These are phyloP conservation scores for Dynastes grantii DNA, from an alignment of 2,888 invertebrate genomes.

Conservation along the genomic window DNA sequence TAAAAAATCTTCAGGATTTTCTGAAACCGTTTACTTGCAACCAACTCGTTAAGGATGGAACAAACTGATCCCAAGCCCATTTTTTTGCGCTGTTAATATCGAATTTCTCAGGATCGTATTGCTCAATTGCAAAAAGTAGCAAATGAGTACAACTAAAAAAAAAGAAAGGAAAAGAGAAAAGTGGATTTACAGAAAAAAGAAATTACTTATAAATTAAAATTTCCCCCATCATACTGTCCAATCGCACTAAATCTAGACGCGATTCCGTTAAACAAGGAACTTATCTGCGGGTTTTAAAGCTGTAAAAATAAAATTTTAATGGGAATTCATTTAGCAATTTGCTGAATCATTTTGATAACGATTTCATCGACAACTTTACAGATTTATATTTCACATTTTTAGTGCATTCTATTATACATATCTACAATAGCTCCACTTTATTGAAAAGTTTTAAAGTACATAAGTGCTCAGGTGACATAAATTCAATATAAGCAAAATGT, in stretches of 20 bases:
- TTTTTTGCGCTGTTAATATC: slow-evolving; percentile 15
- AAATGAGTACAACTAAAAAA: slow-evolving; percentile 2
- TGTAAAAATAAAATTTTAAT: background rate
- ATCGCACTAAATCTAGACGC: slow-evolving; percentile 45
- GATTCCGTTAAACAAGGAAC: slow-evolving; percentile 42
- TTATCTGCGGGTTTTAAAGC: slow-evolving; percentile 18
- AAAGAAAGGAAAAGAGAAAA: background rate
- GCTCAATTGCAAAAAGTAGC: background rate
- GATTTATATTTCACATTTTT: too few species aligned
- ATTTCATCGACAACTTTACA: too few species aligned
- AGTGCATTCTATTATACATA: too few species aligned
- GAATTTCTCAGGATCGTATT: slow-evolving; percentile 7
- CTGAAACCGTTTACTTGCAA: background rate
- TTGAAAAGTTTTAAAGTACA: too few species aligned
- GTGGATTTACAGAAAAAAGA: background rate
- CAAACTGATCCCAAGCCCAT: slow-evolving; percentile 32
- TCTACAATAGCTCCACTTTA: too few species aligned
- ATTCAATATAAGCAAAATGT: too few species aligned
- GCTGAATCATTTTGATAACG: too few species aligned
- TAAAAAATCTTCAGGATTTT: background rate
- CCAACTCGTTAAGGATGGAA: slow-evolving; percentile 35
- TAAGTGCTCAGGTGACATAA: too few species aligned
- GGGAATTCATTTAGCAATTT: too few species aligned
- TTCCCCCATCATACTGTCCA: slow-evolving; percentile 35
- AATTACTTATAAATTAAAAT: too few species aligned